Evolutionary conservation across 1,140 invertebrate genomes (phyloP), one percentile per base, ranked within the genome.

Genomic region (Tribolium castaneum): DNA sequence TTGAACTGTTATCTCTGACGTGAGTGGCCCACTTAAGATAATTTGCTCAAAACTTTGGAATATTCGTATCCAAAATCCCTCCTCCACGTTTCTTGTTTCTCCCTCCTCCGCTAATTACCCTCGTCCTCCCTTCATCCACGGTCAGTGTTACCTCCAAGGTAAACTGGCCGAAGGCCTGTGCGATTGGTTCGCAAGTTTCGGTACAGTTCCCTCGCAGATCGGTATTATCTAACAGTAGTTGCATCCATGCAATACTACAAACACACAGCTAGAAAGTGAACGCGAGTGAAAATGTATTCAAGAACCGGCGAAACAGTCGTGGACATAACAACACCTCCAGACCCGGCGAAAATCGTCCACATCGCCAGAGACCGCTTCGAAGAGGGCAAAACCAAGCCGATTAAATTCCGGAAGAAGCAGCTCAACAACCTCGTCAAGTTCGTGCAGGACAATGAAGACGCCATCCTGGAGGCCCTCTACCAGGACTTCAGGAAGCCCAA

Each of bases 381-480:
- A 59, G 91, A 90, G 77, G 94, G 94, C 7, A 91, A 92, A 80
- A 96, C 95, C 16, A 90, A 90, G 82, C 88, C 93, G 35, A 82
- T 95, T 76, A 90, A 92, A 87, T 96, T 96, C 89, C 91, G 97
- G 71, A 90, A 92, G 76, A 87, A 91, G 77, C 97, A 99, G 85
- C 86, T 99, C 7, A 90, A 94, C 84, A 90, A 88, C 25, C 81
- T 98, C 2, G 80, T 93, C 35, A 89, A 89, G 78, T 91, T 98
- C 90, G 89, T 97, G 77, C 90, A 94, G 78, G 97, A 98, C 83
- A 94, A 97, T 86, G 88, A 87, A 59, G 87, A 91, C 10, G 90
- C 91, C 22, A 92, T 98, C 82, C 83, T 92, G 12, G 89, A 91
- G 35, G 96, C 94, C 0, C 85, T 99, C 7, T 89, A 91, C 34